Evolutionary conservation across 2,113 vertebrate species (phyloP), one percentile per base, ranked within the genome.

Genomic region (Sylvietta virens): DNA sequence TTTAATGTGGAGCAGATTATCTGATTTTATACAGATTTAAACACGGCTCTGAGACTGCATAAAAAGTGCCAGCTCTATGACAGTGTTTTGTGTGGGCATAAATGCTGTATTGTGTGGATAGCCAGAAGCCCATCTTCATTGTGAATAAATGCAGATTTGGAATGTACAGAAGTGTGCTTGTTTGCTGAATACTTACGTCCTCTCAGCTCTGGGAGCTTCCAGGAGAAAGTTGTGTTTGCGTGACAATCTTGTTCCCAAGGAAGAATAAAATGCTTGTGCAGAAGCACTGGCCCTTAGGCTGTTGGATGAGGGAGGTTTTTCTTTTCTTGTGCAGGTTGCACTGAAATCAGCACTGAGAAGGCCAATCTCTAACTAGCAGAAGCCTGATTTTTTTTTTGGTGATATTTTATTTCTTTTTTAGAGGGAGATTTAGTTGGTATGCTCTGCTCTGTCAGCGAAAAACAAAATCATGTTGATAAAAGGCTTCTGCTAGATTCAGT

Each of bases 11-110:
- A 91, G 44, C 1, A 5, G 76, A 94, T 93, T 66, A 91, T 78
- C 86, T 91, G 95, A 74, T 91, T 96, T 95, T 67, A 48, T 51
- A 91, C 69, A 81, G 86, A 60, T 86, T 90, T 93, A 78, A 71
- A 84, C 64, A 11, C 44, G 39, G 64, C 47, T 84, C 64, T 62
- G 67, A 76, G 69, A 86, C 60, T 0, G 2, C 30, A 39, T 54
- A n/a, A 16, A 16, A 86, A 83, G 39, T 54, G 69, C 64, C 72
- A 74, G 77, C 3, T 15, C 54, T 71, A 47, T 54, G 72, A 73
- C 72, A 84, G 77, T 33, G 72, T 64, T 86, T 93, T 95, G 88
- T 3, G 5, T 74, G 60, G 86, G 72, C 80, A 88, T 66, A 80
- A 86, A 71, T 77, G 15, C 72, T 78, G 51, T 31, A 60, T 93